Base-by-base conservation (phyloP, 2,113 vertebrate genomes). In the Ancistrus triradiatus region DNA sequence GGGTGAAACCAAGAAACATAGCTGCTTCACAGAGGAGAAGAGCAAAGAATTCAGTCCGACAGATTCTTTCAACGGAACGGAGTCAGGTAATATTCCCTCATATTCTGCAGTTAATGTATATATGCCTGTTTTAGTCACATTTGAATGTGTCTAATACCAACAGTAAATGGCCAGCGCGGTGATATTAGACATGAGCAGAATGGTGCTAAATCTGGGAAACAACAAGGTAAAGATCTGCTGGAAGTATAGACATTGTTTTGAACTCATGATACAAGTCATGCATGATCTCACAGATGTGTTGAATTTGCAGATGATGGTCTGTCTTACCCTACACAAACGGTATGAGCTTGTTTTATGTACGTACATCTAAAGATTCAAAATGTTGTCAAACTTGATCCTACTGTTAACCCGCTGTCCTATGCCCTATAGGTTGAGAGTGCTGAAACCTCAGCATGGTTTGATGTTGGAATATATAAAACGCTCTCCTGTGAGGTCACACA, bases 381-480 rank as follows among this genome's bases (percentile, higher is more conserved):
- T n/a, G n/a, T n/a, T n/a, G n/a, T n/a, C n/a, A 17, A 18, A 14
- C 8, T 1, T 37, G 4, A 5, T 33, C 28, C 9, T 4, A 9
- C 28, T 8, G 28, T 33, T 8, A 33, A 5, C 4, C 4, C 28
- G 1, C 14, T 17, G 17, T 15, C 7, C 37, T 48, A 1, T 31
- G 1, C 9, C 27, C 40, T 50, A 52, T 37, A 59, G 60, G 33
- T 28, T 19, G 69, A 72, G 57, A 75, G 22, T 11, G 35, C 62
- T 9, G 73, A 61, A 1, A 66, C 60, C 3, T 25, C 66, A 0
- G 79, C 77, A 31, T 99, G 96, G 96, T 95, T 87, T 14, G 94
- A 99, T 43, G 93, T 95, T 5, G 93, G 96, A 1, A 91, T 96
- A 77, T 95, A 96, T 79, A 95, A 90, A 84, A 88, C 85, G 43